A percentile compares a stretch with the other conserved stretches of the same genome.
Conservation (phyloP, 1,140 invertebrate genomes). For the Watersipora subatra region DNA sequence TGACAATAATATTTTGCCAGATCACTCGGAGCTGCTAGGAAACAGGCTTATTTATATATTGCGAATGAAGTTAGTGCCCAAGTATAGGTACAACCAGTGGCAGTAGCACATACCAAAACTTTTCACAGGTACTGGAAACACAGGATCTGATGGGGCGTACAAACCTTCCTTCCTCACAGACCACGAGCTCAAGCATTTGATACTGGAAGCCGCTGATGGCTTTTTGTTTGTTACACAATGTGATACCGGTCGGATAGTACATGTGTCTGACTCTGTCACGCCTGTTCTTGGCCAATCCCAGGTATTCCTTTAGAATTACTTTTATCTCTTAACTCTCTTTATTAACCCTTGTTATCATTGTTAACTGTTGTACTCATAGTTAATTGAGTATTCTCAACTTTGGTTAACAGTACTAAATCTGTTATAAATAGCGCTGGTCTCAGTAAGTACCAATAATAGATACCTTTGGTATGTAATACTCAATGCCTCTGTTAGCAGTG, state of each 20-base stretch:
- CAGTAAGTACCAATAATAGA: too few relatives aligned
- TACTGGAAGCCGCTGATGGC: constrained; percentile 95
- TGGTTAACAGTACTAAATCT: too few relatives aligned
- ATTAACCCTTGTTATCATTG: not conserved
- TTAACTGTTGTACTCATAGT: not conserved
- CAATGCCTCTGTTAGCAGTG: too few relatives aligned
- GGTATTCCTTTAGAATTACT: constrained; percentile 51
- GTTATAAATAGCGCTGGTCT: too few relatives aligned
- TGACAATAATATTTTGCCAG: too few relatives aligned
- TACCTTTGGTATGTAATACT: too few relatives aligned
- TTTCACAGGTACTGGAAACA: constrained; percentile 75
- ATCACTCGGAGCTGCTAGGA: too few relatives aligned
- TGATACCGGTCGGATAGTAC: constrained; percentile 89
- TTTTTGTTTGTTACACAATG: constrained; percentile 97
- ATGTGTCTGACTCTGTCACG: constrained; percentile 94
- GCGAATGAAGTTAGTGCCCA: too few relatives aligned
- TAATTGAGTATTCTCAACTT: too few relatives aligned
- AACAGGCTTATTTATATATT: too few relatives aligned
- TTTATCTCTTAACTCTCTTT: not conserved
- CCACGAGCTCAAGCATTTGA: constrained; percentile 96
- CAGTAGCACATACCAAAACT: too few relatives aligned
- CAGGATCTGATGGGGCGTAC: constrained; percentile 79
- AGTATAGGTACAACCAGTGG: too few relatives aligned
- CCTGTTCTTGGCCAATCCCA: constrained; percentile 91
- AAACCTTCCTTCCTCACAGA: constrained; percentile 98